Base-by-base conservation (phyloP, 2,113 vertebrate species). In the Mystacornis crossleyi region DNA sequence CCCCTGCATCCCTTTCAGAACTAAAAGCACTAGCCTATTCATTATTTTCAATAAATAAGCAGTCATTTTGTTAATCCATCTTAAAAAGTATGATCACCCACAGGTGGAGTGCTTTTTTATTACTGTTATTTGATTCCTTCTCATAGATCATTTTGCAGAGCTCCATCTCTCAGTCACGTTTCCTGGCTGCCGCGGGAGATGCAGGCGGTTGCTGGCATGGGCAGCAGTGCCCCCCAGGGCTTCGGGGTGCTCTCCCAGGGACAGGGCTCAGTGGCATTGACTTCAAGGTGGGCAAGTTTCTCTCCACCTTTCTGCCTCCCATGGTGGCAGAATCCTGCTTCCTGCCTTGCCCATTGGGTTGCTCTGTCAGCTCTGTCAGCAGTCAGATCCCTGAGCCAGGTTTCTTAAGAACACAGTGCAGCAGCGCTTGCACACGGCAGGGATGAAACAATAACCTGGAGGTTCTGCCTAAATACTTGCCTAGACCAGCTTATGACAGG, bases 1-100 rank as follows among this genome's bases (percentile, higher is more conserved):
- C 45, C 53, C 61, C 90, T 25, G 40, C 29, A n/a, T 92, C 73
- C 58, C 45, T 91, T 96, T 77, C 81, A 0, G 6, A 89, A 65
- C 69, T 90, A 86, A 91, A 95, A 90, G 62, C 70, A 50, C 12
- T 24, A 70, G 74, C 74, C 92, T 80, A 95, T 96, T 83, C 65
- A 87, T 95, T 93, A 94, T 93, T 96, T 95, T 83, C 88, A 78
- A 47, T 80, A 97, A 96, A 94, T 91, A 94, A 94, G 79, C 93
- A 96, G 88, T 90, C 75, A 58, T 95, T 95, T 88, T 88, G 87
- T 91, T 96, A 96, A 97, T 97, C 95, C 92, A 88, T 95, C 93
- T 94, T 78, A 66, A 91, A 88, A 94, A 83, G 60, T 80, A 86
- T 87, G 89, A 77, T 93, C 93, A 89, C 77, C 66, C 78, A 33